Percentiles rank a stretch among this genome's conserved stretches.
phyloP scores from a whole-genome alignment of 2,888 invertebrate species.

The Notodonta dromedarius region DNA sequence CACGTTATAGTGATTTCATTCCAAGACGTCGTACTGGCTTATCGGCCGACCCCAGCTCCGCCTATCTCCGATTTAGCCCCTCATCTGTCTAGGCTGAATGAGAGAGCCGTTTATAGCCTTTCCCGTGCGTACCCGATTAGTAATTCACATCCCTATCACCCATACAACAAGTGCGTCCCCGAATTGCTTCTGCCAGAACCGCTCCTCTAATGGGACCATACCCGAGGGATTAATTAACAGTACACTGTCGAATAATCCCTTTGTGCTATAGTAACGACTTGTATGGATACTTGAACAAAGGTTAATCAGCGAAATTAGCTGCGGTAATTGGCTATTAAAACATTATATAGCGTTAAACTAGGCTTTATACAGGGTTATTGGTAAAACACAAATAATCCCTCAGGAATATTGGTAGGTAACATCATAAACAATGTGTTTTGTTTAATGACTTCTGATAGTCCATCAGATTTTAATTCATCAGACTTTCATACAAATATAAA shows the following conservation, averaged over 20 bases:
- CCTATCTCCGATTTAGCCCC: conserved; percentile 57
- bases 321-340: conserved; percentile 45
- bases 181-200: conserved; percentile 33
- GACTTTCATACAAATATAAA: too few species aligned
- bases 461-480: too few species aligned
- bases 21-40: conserved; percentile 59
- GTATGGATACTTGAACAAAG: conserved; percentile 37
- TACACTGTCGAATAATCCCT: conserved; percentile 58
- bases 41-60: conserved; percentile 52
- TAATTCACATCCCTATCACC: conserved; percentile 38
- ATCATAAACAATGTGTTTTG: too few species aligned
- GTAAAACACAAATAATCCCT: neutral
- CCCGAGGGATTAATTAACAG: conserved; percentile 65
- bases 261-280: conserved; percentile 44
- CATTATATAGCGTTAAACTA: conserved; percentile 16
- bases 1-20: conserved; percentile 67
- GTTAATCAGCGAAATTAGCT: conserved; percentile 42
- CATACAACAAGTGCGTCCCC: conserved; percentile 29
- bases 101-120: conserved; percentile 41
- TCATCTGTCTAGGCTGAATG: conserved; percentile 35
- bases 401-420: too few species aligned
- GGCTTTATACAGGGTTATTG: neutral
- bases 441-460: too few species aligned
- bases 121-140: conserved; percentile 42
- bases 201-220: conserved; percentile 58